Evolutionary conservation across 2,888 invertebrate genomes (phyloP).

Genomic region (Cephus runcator): DNA sequence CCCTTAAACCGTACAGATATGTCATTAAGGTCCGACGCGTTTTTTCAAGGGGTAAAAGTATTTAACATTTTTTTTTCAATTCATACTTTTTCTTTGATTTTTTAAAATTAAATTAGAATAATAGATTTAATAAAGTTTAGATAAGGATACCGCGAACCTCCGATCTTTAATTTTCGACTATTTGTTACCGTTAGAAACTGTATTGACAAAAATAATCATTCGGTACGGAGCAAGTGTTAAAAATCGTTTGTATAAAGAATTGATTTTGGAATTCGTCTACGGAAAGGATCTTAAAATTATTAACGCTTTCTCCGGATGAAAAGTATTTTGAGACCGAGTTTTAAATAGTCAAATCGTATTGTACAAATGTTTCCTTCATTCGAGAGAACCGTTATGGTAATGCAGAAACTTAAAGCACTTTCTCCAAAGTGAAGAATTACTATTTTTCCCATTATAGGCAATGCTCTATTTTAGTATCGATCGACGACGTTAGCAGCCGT

Average conservation of each 20-base stretch:
- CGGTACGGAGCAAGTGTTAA: not conserved
- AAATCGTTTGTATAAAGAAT: not conserved
- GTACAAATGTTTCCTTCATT: not conserved
- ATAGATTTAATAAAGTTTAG: too few species aligned
- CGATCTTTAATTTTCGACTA: too few species aligned
- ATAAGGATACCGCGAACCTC: too few species aligned
- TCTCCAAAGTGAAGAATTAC: not conserved
- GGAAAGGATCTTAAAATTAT: not conserved
- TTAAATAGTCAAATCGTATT: not conserved
- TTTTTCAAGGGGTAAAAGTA: too few species aligned
- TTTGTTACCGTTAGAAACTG: too few species aligned
- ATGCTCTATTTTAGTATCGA: not conserved
- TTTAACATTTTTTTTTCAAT: too few species aligned
- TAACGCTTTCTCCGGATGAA: not conserved
- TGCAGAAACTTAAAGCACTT: not conserved
- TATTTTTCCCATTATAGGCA: not conserved
- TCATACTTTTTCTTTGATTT: too few species aligned
- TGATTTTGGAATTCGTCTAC: not conserved
- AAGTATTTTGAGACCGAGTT: not conserved
- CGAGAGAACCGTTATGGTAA: not conserved
- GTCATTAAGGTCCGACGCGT: too few species aligned
- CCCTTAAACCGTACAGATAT: too few species aligned
- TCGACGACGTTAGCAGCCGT: not conserved
- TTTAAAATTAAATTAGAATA: too few species aligned
- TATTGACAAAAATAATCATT: too few species aligned